Conservation (phyloP, 2,113 vertebrate species). For the Barbus barbus region DNA sequence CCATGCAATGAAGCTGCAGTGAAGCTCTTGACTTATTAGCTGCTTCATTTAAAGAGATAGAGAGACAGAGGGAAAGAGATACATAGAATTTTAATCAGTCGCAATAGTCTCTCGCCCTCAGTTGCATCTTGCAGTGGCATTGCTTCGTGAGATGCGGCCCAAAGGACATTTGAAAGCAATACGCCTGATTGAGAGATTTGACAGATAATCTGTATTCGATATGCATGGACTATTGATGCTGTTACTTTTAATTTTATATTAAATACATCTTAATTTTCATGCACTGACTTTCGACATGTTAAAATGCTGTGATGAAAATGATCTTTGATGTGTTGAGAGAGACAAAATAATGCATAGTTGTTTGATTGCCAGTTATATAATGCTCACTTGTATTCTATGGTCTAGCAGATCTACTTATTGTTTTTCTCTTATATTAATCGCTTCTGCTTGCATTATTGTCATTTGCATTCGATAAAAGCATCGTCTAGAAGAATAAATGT, state of each 20-base stretch:
- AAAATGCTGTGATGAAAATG: neutral
- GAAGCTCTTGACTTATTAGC: constrained; percentile 40
- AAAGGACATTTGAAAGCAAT: neutral
- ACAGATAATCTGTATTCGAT: neutral
- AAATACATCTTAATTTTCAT: neutral
- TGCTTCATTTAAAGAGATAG: constrained; percentile 33
- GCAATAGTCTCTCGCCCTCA: neutral
- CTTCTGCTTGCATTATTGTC: neutral
- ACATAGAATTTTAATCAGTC: constrained; percentile 2
- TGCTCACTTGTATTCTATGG: neutral
- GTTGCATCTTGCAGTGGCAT: neutral
- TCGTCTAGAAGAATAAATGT: neutral
- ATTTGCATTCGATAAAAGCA: neutral
- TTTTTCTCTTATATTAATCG: neutral
- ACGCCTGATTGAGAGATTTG: neutral
- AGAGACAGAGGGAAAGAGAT: constrained; percentile 9
- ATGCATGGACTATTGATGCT: neutral
- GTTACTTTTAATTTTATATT: neutral
- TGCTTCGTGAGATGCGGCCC: neutral
- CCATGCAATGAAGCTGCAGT: constrained; percentile 17
- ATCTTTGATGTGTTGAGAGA: neutral
- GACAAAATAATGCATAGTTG: neutral
- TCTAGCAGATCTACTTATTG: neutral
- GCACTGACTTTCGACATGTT: neutral
- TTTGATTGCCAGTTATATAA: neutral